Base-by-base conservation (phyloP, 1,140 invertebrate genomes). In the Nilaparvata lugens region DNA sequence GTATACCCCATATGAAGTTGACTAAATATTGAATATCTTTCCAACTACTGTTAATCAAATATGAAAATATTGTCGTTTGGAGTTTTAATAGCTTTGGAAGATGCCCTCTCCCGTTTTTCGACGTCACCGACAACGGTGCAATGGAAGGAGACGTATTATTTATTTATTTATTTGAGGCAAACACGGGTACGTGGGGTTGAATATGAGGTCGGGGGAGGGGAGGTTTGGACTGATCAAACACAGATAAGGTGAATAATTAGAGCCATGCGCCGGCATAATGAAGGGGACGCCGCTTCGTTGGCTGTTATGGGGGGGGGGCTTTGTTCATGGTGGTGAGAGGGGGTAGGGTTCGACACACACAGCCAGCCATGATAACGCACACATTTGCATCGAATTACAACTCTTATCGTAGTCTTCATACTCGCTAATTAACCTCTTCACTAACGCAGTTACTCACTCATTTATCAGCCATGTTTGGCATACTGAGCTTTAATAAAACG, bases 301-400 rank as follows among this genome's bases (percentile, higher is more conserved):
- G 16, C 9, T 5, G 45, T 5, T 48, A 11, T 19, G 11, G 42
- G n/a, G 42, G 14, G 2, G 16, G 21, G 11, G 11, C 38, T n/a
- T 9, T 40, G 38, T 40, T n/a, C 38, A n/a, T 40, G n/a, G 38
- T 40, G 38, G 38, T 40, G 38, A 9, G 45, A 7, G 16, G 45
- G 4, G 21, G 11, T 18, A 5, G 45, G 16, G 45, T 23, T 48
- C 21, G 45, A 19, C 45, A 11, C n/a, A 48, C 45, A 48, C 45
- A 48, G 16, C 16, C 45, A 48, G 16, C 38, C 31, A 35, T 35
- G 45, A 48, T 48, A 48, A 48, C 45, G 45, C 45, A 48, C 45
- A 48, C 45, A 48, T 18, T 48, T 48, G 45, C 45, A 48, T 48
- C 45, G 45, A 48, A 48, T 48, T 48, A 48, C 45, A 48, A 48